Evolutionary conservation across 2,113 vertebrate genomes (phyloP).

Genomic region (Rhodinocichla rosea): DNA sequence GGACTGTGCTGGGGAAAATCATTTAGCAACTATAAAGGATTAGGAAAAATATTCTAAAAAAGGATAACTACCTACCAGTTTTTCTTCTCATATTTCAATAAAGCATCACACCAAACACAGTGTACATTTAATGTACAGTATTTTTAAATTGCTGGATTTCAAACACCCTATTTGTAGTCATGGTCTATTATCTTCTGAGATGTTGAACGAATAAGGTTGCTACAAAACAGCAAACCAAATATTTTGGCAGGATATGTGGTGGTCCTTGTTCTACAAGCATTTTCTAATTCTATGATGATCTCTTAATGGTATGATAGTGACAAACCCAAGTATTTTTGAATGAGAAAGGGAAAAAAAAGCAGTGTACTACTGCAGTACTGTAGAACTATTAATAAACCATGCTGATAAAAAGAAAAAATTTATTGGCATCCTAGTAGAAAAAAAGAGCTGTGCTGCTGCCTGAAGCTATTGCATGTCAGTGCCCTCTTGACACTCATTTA

Average conservation of each 20-base stretch:
- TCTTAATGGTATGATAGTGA: neutral
- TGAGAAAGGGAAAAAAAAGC: neutral
- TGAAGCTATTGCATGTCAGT: neutral
- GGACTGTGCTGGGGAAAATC: neutral
- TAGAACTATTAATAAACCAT: neutral
- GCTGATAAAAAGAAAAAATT: neutral
- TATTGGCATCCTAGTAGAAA: neutral
- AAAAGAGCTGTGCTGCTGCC: neutral
- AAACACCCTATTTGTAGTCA: neutral
- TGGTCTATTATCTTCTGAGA: neutral
- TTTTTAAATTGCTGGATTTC: neutral
- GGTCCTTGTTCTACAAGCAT: neutral
- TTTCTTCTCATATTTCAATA: neutral
- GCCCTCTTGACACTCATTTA: conserved; percentile 26
- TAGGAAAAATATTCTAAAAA: neutral
- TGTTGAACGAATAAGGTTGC: neutral
- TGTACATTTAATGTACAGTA: neutral
- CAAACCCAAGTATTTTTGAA: neutral
- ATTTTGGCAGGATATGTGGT: neutral
- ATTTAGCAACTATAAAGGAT: neutral
- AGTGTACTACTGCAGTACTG: neutral
- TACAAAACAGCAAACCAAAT: neutral
- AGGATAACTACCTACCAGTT: neutral
- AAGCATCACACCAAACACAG: neutral
- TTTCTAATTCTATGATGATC: neutral